Conservation (phyloP, 2,888 invertebrate genomes). For the Pyralis farinalis region DNA sequence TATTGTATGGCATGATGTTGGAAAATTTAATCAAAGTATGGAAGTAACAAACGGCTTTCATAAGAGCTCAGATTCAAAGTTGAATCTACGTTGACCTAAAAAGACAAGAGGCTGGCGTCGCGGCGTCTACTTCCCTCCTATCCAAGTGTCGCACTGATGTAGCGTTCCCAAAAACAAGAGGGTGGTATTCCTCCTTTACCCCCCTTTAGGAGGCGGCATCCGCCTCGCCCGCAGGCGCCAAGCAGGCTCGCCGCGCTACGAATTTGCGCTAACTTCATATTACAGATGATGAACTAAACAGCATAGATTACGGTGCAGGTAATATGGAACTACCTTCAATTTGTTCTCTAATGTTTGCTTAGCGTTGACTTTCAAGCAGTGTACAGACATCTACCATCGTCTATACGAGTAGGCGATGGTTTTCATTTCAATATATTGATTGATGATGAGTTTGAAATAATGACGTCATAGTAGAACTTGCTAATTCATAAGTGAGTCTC, state of each 20-base stretch:
- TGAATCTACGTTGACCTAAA: conserved; percentile 18
- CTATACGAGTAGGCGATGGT: too few relatives aligned
- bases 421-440: too few relatives aligned
- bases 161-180: conserved; percentile 31
- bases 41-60: neutral
- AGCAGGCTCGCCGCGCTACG: conserved; percentile 12
- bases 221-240: conserved; percentile 19
- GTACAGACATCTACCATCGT: too few relatives aligned
- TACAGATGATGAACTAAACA: neutral
- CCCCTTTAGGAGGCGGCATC: conserved; percentile 7
- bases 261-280: conserved; percentile 1
- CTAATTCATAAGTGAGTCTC: too few relatives aligned
- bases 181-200: conserved; percentile 17
- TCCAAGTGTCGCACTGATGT: conserved; percentile 55
- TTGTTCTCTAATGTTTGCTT: too few relatives aligned
- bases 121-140: conserved; percentile 33
- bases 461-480: too few relatives aligned
- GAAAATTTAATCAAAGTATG: neutral
- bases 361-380: too few relatives aligned
- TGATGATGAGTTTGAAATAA: too few relatives aligned
- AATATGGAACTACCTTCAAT: too few relatives aligned
- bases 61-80: neutral
- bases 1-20: too few relatives aligned
- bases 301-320: too few relatives aligned
- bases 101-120: conserved; percentile 25